Base-by-base conservation (phyloP, 2,797 vertebrate genomes). In the Coranthus polyacanthus region DNA sequence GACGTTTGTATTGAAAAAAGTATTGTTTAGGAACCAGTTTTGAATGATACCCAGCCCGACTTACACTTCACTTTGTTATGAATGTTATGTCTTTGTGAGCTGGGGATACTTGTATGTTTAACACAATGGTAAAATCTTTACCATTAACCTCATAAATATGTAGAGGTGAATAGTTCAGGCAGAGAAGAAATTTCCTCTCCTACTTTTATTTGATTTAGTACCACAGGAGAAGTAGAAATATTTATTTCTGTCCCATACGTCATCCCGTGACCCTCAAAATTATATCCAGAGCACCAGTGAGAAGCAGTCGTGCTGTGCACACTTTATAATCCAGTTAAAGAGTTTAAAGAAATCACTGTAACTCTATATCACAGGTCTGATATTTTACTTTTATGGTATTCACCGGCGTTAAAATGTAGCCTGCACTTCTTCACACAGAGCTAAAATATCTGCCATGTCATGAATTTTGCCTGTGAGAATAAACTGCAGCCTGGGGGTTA, bases 401-500 rank as follows among this genome's bases (percentile, higher is more conserved):
- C 26, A 34, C n/a, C 22, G 41, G 22, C 44, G 44, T 70, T 45
- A 39, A 51, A 61, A 41, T 53, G 16, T 13, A 37, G 7, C 34
- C 26, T 20, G 37, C 18, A 26, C 59, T 68, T 17, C 42, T 63
- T 26, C 50, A 58, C 4, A 24, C 24, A 22, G 5, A 64, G 32
- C 39, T 36, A 21, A 53, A 78, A 71, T 72, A 72, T 16, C 50
- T 69, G 72, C 46, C 21, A 46, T 41, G 51, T 69, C 50, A 47
- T 78, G 54, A 58, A 69, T 51, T 57, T 34, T 70, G 17, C 24
- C 53, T 43, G 49, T 57, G 56, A 68, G 61, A 77, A 73, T 67
- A 73, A 75, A 83, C 60, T 49, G 73, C 64, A 38, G 78, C 59
- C 64, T 43, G 15, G 59, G 69, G 73, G 47, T 65, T 54, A 34